Evolutionary conservation across 2,113 vertebrate species (phyloP).

Genomic region (Trichomycterus rosablanca): DNA sequence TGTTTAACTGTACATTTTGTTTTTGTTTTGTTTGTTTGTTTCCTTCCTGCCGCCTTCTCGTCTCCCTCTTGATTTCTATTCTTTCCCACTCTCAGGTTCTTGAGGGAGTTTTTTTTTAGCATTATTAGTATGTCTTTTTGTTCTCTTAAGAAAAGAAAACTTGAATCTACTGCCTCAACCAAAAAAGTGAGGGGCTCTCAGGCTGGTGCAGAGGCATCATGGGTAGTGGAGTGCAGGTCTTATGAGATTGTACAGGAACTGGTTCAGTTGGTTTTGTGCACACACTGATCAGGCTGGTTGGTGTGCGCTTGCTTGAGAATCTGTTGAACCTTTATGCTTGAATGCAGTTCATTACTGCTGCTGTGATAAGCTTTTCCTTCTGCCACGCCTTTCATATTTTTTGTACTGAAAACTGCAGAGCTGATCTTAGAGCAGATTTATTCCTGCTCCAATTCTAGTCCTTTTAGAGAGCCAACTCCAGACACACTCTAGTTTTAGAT

Average conservation of each 20-base stretch:
- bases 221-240: slow-evolving; percentile 11
- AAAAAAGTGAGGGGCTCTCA: slow-evolving; percentile 45
- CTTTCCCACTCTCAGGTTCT: slow-evolving; percentile 31
- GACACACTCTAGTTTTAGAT: too few relatives aligned
- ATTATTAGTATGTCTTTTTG: slow-evolving; percentile 23
- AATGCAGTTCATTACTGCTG: neutral
- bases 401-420: too few relatives aligned
- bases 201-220: slow-evolving; percentile 45
- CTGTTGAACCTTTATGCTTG: too few relatives aligned
- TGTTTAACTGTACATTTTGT: neutral
- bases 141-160: slow-evolving; percentile 41
- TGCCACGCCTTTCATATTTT: neutral
- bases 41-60: slow-evolving; percentile 1
- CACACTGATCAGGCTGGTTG: too few relatives aligned
- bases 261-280: neutral
- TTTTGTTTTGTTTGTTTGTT: neutral
- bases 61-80: slow-evolving; percentile 23
- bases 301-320: too few relatives aligned
- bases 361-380: too few relatives aligned
- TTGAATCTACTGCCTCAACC: slow-evolving; percentile 49
- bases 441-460: too few relatives aligned
- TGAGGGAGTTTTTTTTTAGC: slow-evolving; percentile 15
- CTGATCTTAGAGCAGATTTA: too few relatives aligned
- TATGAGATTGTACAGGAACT: slow-evolving; percentile 3
- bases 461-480: too few relatives aligned